A percentile compares a stretch with the other conserved stretches of the same genome.
Conservation (phyloP, 2,113 vertebrate species). For the Mugil cephalus region DNA sequence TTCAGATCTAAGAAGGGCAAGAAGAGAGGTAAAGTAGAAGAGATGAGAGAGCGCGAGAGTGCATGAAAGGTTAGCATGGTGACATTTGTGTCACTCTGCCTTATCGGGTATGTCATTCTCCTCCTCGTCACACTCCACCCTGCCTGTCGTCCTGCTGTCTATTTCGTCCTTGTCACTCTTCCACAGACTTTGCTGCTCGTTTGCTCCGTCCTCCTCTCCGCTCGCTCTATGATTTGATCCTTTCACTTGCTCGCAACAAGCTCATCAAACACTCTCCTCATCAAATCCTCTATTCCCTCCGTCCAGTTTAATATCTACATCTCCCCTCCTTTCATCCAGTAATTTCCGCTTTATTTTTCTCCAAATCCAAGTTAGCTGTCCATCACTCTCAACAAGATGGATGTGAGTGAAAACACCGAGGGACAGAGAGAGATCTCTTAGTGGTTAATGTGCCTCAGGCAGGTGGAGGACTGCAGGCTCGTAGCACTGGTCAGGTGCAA, state of each 20-base stretch:
- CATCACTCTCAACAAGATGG: slow-evolving; percentile 32
- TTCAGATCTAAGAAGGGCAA: slow-evolving; percentile 60
- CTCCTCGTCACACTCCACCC: slow-evolving; percentile 70
- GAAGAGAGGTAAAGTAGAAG: slow-evolving; percentile 44
- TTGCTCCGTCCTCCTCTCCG: slow-evolving; percentile 51
- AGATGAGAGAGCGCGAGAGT: slow-evolving; percentile 51
- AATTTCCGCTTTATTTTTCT: slow-evolving; percentile 38
- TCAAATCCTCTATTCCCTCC: slow-evolving; percentile 35
- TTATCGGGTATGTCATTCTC: slow-evolving; percentile 77
- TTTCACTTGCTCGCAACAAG: slow-evolving; percentile 51
- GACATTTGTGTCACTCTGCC: slow-evolving; percentile 81
- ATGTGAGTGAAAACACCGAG: slow-evolving; percentile 12
- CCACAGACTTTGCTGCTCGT: slow-evolving; percentile 58
- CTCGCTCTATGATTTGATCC: slow-evolving; percentile 63
- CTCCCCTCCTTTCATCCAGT: slow-evolving; percentile 50
- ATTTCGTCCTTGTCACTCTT: slow-evolving; percentile 77
- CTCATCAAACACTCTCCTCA: slow-evolving; percentile 38
- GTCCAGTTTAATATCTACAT: slow-evolving; percentile 54
- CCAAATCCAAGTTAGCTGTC: slow-evolving; percentile 41
- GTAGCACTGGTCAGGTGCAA: slow-evolving; percentile 16
- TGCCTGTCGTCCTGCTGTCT: slow-evolving; percentile 76
- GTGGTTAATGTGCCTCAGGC: slow-evolving; percentile 40
- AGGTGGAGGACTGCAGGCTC: slow-evolving; percentile 23
- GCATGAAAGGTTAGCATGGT: slow-evolving; percentile 78
- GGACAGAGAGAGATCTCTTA: slow-evolving; percentile 28